Conservation (phyloP, 2,888 invertebrate species). For the Drosophila tanythrix region DNA sequence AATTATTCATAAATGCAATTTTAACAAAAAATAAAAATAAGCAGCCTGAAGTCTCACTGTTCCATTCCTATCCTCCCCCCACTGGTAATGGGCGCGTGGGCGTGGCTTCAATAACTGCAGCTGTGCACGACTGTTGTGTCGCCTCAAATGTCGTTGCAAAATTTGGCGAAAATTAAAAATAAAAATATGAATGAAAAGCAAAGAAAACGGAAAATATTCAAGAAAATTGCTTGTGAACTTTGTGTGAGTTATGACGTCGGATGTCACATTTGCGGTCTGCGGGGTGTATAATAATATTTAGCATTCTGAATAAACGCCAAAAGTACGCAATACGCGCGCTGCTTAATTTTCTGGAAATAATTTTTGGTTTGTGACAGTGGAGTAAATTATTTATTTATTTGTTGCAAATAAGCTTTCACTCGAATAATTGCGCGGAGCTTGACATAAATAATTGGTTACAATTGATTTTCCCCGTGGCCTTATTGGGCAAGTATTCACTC, state of each 20-base stretch:
- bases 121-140: constrained; percentile 52
- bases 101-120: constrained; percentile 44
- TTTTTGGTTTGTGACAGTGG: constrained; percentile 8
- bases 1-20: constrained; percentile 83
- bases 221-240: constrained; percentile 56
- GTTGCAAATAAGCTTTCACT: constrained; percentile 17
- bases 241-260: constrained; percentile 58
- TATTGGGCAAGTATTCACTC: constrained; percentile 2
- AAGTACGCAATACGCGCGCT: constrained; percentile 33
- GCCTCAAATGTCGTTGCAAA: constrained; percentile 61
- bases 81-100: constrained; percentile 33
- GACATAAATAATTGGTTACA: constrained; percentile 34
- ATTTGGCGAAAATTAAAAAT: constrained; percentile 72
- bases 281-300: constrained; percentile 29
- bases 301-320: constrained; percentile 19
- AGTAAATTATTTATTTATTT: constrained; percentile 35
- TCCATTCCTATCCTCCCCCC: neutral
- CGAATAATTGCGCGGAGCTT: constrained; percentile 15
- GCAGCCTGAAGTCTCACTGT: constrained; percentile 41
- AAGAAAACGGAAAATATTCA: constrained; percentile 39
- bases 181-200: constrained; percentile 18
- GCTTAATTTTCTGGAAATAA: constrained; percentile 67
- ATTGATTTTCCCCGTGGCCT: constrained; percentile 15
- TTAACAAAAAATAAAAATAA: constrained; percentile 77
- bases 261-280: constrained; percentile 35